Conservation (phyloP, 2,113 vertebrate species). For the Cettia cetti region DNA sequence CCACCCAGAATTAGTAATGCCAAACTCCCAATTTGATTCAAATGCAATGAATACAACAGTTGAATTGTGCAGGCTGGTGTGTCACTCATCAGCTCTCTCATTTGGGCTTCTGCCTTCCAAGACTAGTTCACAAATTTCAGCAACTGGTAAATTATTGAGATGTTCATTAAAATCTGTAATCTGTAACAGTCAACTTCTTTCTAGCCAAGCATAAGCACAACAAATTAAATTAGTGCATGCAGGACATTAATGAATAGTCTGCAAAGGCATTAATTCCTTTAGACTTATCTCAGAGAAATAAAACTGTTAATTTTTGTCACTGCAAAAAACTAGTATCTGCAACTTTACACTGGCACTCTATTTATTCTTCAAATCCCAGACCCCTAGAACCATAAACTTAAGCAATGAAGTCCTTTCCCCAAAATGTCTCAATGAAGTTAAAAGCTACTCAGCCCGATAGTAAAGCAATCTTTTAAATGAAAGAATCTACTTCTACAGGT, state of each 20-base stretch:
- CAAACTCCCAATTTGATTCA: constrained; percentile 62
- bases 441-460: neutral
- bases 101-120: constrained; percentile 9
- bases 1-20: constrained; percentile 65
- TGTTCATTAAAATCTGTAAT: constrained; percentile 54
- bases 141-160: constrained; percentile 47
- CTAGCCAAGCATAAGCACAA: neutral
- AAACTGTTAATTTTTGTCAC: neutral
- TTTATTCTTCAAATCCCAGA: neutral
- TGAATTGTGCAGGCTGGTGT: constrained; percentile 12
- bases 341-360: neutral
- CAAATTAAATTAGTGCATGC: constrained; percentile 4
- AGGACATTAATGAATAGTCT: neutral
- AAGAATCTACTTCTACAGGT: constrained; percentile 16
- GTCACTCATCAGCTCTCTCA: constrained; percentile 16
- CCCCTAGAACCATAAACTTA: neutral
- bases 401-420: neutral
- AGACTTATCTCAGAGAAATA: neutral
- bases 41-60: constrained; percentile 47
- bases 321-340: neutral
- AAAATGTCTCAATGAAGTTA: neutral
- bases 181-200: constrained; percentile 11
- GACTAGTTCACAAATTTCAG: neutral
- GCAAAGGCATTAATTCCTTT: neutral
- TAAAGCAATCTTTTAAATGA: neutral